Conservation (phyloP, 2,888 invertebrate species). For the Diogma glabrata region DNA sequence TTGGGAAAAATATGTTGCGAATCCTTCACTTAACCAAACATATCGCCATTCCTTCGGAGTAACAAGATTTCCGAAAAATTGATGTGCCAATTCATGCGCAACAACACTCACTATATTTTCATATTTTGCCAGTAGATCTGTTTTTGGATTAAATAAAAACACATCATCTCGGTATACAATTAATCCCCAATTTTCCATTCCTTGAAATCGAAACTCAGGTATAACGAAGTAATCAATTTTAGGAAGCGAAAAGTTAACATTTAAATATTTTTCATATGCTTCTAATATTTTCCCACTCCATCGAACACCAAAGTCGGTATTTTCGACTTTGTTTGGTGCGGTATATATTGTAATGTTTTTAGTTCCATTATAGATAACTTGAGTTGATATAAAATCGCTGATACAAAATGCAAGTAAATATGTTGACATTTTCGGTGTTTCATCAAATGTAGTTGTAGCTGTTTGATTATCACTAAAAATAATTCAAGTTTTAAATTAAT, state of each 20-base stretch:
- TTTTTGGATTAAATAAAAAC: background rate
- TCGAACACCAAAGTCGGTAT: slow-evolving; percentile 47
- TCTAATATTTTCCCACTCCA: slow-evolving; percentile 59
- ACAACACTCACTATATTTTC: background rate
- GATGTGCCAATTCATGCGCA: slow-evolving; percentile 3
- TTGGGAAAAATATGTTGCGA: background rate
- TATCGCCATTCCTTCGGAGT: slow-evolving; percentile 1
- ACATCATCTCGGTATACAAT: slow-evolving; percentile 42
- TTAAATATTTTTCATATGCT: slow-evolving; percentile 58
- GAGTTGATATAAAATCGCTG: slow-evolving; percentile 38
- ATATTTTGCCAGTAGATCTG: too few species aligned
- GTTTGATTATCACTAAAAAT: background rate
- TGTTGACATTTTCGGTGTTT: slow-evolving; percentile 54
- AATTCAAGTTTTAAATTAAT: too few species aligned
- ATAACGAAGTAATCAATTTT: slow-evolving; percentile 84
- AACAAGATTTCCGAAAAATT: slow-evolving; percentile 4
- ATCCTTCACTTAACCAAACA: slow-evolving; percentile 7
- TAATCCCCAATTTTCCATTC: slow-evolving; percentile 93
- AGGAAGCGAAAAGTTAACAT: slow-evolving; percentile 58
- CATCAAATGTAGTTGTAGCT: slow-evolving; percentile 29
- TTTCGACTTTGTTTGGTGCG: too few species aligned
- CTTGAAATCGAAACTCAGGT: slow-evolving; percentile 71
- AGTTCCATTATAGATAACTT: slow-evolving; percentile 12
- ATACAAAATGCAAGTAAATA: slow-evolving; percentile 74
- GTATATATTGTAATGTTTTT: background rate